phyloP scores from a whole-genome alignment of 2,113 vertebrate species.

The Stegastes partitus region DNA sequence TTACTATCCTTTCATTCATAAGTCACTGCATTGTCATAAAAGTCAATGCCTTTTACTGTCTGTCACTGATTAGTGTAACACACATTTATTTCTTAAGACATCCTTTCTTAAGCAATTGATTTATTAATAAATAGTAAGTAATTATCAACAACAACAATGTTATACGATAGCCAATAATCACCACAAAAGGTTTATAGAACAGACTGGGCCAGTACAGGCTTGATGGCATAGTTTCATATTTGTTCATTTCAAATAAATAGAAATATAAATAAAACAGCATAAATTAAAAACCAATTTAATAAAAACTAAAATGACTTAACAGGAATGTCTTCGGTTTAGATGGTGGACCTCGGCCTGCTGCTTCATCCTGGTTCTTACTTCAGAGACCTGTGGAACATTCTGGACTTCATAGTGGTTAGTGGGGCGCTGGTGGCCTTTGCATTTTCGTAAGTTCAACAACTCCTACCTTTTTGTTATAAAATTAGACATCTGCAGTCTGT shows the following conservation, averaged over 20 bases:
- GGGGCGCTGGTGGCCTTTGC: constrained; percentile 98
- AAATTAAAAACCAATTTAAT: not conserved
- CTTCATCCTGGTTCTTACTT: constrained; percentile 86
- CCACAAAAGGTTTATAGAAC: too few relatives aligned
- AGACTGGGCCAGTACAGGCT: too few relatives aligned
- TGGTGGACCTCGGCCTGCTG: constrained; percentile 86
- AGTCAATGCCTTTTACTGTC: not conserved
- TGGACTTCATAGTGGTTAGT: constrained; percentile 99
- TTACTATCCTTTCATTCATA: not conserved
- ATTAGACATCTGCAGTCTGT: not conserved
- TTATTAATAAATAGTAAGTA: too few relatives aligned
- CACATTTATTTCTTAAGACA: too few relatives aligned
- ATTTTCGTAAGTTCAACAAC: constrained; percentile 93
- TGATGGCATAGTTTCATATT: too few relatives aligned
- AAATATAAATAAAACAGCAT: not conserved
- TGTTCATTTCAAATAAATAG: not conserved
- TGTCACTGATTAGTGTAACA: too few relatives aligned
- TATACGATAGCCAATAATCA: too few relatives aligned
- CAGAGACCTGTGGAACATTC: constrained; percentile 92
- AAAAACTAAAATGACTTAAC: too few relatives aligned
- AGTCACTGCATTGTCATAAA: not conserved
- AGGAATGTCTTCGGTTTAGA: constrained; percentile 65
- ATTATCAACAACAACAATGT: too few relatives aligned
- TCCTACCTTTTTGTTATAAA: not conserved
- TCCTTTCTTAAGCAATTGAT: too few relatives aligned